These are phyloP conservation scores for Sebastes iracundus DNA, from an alignment of 2,797 vertebrate genomes.

Conservation along the genomic window DNA sequence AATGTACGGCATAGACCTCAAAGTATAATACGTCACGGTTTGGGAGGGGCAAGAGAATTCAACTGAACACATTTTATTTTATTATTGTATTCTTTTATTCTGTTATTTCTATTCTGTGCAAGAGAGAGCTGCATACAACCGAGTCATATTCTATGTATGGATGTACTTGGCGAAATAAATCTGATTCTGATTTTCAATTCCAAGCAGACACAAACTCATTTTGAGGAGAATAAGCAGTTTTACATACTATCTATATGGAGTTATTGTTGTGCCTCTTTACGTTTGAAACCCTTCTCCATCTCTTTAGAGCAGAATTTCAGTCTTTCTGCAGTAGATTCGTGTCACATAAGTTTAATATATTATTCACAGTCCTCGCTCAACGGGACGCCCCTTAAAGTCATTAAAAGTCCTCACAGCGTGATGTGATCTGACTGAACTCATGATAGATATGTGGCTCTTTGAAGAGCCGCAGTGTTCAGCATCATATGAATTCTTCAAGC, in stretches of 20 bases:
- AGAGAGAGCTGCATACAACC: no score
- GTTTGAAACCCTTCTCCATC: not conserved
- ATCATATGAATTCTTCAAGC: not conserved
- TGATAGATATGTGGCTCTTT: not conserved
- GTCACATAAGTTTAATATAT: slow-evolving; percentile 6
- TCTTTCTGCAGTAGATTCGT: not conserved
- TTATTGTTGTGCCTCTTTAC: not conserved
- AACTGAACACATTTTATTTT: no score
- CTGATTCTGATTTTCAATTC: not conserved
- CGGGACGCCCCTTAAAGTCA: not conserved
- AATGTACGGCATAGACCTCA: no score
- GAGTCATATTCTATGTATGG: no score
- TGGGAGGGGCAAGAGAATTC: no score
- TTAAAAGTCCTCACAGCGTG: not conserved
- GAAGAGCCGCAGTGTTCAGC: not conserved
- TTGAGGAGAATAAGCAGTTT: not conserved
- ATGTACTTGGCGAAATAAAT: no score
- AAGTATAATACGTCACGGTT: no score
- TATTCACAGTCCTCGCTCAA: not conserved
- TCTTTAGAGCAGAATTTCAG: not conserved
- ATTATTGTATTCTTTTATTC: no score
- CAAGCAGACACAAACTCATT: not conserved
- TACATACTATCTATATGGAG: not conserved
- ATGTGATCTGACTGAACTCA: not conserved
- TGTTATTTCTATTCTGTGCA: no score